Evolutionary conservation across 2,888 invertebrate genomes (phyloP).

Genomic region (Urechis unicinctus): DNA sequence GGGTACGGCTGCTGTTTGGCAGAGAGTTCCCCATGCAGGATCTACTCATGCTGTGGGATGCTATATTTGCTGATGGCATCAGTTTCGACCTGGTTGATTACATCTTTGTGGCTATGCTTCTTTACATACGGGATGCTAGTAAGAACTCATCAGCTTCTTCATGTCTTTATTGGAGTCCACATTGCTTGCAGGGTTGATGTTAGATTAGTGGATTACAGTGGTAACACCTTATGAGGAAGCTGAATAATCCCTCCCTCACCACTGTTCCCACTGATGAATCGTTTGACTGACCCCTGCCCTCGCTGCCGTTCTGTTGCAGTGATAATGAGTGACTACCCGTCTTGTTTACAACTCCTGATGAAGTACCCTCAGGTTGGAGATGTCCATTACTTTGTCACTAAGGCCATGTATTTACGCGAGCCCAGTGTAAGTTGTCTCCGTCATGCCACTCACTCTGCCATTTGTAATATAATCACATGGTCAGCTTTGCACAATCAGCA

Average conservation of each 20-base stretch:
- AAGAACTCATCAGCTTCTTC: conserved; percentile 45
- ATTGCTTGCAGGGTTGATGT: not conserved
- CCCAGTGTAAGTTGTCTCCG: conserved; percentile 47
- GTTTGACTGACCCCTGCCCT: not conserved
- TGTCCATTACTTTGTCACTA: conserved; percentile 59
- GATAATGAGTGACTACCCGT: conserved; percentile 61
- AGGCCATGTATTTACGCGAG: conserved; percentile 56
- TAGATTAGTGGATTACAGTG: no score
- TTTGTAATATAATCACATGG: not conserved
- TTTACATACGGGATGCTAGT: conserved; percentile 66
- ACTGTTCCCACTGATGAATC: no score
- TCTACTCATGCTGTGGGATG: conserved; percentile 74
- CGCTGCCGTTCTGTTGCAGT: no score
- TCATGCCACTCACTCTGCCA: no score
- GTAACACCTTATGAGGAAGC: no score
- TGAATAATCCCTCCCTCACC: no score
- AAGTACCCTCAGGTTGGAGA: conserved; percentile 63
- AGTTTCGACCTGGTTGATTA: conserved; percentile 59
- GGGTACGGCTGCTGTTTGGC: conserved; percentile 76
- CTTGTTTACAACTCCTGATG: conserved; percentile 63
- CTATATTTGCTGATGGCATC: conserved; percentile 66
- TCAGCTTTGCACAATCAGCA: not conserved
- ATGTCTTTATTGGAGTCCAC: not conserved
- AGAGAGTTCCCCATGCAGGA: conserved; percentile 75
- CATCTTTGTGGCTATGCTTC: conserved; percentile 70